Conservation (phyloP, 2,797 vertebrate species). For the Momotus momota region DNA sequence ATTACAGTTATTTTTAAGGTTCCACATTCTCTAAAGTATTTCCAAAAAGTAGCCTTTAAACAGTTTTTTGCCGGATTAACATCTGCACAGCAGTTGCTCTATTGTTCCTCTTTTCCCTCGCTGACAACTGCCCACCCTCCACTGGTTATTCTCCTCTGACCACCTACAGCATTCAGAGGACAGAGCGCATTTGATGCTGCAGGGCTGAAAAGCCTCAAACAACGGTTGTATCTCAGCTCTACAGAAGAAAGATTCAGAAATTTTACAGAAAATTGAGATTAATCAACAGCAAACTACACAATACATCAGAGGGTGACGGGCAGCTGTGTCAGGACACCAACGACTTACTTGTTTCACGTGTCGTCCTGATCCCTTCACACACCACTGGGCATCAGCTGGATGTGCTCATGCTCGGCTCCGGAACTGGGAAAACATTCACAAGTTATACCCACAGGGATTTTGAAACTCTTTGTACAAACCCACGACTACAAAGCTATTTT, state of each 20-base stretch:
- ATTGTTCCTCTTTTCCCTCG: not conserved
- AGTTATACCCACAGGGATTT: not conserved
- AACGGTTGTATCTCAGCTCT: not conserved
- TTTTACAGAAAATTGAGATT: not conserved
- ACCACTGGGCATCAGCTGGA: not conserved
- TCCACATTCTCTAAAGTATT: not conserved
- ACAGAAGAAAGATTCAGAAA: not conserved
- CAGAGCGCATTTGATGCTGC: not conserved
- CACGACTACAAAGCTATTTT: not conserved
- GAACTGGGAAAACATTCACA: not conserved
- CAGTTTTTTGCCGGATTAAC: not conserved
- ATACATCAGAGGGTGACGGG: not conserved
- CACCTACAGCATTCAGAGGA: not conserved
- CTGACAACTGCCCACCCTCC: not conserved
- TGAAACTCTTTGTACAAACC: not conserved
- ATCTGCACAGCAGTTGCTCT: not conserved
- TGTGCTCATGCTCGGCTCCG: slow-evolving; percentile 54
- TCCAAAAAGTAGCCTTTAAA: not conserved
- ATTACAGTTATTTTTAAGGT: not conserved
- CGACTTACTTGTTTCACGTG: slow-evolving; percentile 25
- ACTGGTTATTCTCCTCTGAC: not conserved
- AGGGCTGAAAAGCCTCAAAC: not conserved
- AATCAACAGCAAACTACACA: not conserved
- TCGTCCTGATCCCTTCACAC: not conserved
- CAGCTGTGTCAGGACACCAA: not conserved